These are phyloP conservation scores for Pristis pectinata DNA, from an alignment of 2,797 vertebrate genomes.

Conservation along the genomic window DNA sequence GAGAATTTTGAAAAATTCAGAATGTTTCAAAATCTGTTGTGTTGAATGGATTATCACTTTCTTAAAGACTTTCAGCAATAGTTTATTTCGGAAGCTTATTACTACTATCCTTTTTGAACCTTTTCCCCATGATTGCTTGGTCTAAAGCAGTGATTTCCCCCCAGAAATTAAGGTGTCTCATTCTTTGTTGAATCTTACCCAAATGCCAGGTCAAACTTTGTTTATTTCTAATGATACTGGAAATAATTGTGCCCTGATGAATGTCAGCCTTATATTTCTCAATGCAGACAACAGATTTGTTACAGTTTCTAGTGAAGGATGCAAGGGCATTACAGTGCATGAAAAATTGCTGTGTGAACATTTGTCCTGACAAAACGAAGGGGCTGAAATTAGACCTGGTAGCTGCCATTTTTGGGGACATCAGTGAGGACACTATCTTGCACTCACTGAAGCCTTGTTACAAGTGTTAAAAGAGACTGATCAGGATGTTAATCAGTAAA, in stretches of 20 bases:
- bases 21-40: no score
- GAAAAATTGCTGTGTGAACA: background rate
- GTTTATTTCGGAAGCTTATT: background rate
- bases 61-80: background rate
- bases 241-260: background rate
- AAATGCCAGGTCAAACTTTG: background rate
- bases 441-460: no score
- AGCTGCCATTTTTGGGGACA: no score
- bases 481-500: no score
- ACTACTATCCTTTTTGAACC: background rate
- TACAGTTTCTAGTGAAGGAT: background rate
- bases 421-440: no score
- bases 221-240: background rate
- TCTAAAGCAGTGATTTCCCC: background rate
- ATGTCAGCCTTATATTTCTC: background rate
- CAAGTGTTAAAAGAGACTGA: no score
- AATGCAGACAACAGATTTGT: background rate
- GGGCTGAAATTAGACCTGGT: no score
- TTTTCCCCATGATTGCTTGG: background rate
- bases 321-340: background rate
- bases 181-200: background rate
- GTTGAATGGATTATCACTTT: background rate
- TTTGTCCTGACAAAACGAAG: background rate
- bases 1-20: background rate
- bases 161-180: background rate